Base-by-base conservation (phyloP, 2,888 invertebrate genomes). In the Brassicogethes aeneus region DNA sequence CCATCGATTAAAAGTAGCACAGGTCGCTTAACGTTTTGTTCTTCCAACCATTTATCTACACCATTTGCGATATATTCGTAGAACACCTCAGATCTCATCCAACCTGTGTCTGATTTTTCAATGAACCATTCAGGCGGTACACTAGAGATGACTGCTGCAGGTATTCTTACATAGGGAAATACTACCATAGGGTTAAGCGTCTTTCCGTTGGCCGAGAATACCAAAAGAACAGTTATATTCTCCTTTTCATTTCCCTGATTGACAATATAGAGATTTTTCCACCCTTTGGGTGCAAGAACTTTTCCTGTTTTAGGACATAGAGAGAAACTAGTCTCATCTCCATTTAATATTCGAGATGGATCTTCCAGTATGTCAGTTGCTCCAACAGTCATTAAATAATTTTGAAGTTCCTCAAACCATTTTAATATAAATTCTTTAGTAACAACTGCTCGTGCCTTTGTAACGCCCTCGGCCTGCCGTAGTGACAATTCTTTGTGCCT, bases 311-410 rank as follows among this genome's bases (percentile, higher is more conserved):
- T 59, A 2, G 56, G 58, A 42, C 59, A 57, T 8, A 64, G 42
- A 36, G 45, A 46, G 44, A 64, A 63, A 30, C 56, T 53, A 12
- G 56, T 57, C 48, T 64, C 61, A 41, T 62, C 61, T 12, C 54
- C 59, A 43, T 64, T 61, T 37, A 57, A 62, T 33, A 64, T 49
- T 39, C 62, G 41, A 15, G 42, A 40, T 1, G 61, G 57, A 48
- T 42, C 37, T n/a, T 17, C 12, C 12, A 52, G 34, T 17, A 52
- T 37, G 37, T 52, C 46, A 8, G 34, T 33, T 13, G 31, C 33
- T 2, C 33, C 29, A 16, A 15, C 34, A 10, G 13, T 23, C 8
- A 36, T 36, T 14, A 50, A 39, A 41, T 34, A 40, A 36, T 23
- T n/a, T n/a, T n/a, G n/a, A n/a, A n/a, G n/a, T n/a, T n/a, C n/a